Conservation (phyloP, 1,140 invertebrate genomes). For the Gonioctena quinquepunctata region DNA sequence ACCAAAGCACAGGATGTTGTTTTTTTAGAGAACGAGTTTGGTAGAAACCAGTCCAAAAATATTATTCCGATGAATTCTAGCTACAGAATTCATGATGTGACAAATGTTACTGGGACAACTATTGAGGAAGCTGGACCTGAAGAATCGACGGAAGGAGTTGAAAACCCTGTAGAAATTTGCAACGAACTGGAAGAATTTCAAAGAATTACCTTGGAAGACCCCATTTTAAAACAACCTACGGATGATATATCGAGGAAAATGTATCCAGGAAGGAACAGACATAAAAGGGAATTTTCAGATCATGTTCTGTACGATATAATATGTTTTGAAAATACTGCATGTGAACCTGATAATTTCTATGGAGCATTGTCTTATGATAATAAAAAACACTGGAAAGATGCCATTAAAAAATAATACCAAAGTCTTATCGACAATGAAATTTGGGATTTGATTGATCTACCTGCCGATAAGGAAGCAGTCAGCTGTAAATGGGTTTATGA, state of each 20-base stretch:
- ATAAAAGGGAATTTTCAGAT: not conserved
- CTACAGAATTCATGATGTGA: not conserved
- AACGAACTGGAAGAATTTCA: too few species aligned
- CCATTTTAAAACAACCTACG: too few species aligned
- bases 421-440: conserved; percentile 50
- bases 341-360: conserved; percentile 19
- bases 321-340: conserved; percentile 11
- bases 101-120: conserved; percentile 7
- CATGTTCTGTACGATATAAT: not conserved
- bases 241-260: too few species aligned
- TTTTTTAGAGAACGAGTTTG: conserved; percentile 1
- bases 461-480: conserved; percentile 40
- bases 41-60: too few species aligned
- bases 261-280: not conserved
- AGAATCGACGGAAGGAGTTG: not conserved
- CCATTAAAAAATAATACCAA: conserved; percentile 41
- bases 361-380: conserved; percentile 21
- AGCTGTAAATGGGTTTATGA: conserved; percentile 56
- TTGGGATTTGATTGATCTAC: conserved; percentile 47
- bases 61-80: too few species aligned
- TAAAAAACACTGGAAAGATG: conserved; percentile 29
- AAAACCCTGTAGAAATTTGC: not conserved
- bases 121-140: not conserved
- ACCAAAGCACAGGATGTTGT: not conserved
- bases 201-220: too few species aligned